A percentile compares a stretch with the other conserved stretches of the same genome.
Conservation (phyloP, 1,140 invertebrate species). For the Drosophila azteca region DNA sequence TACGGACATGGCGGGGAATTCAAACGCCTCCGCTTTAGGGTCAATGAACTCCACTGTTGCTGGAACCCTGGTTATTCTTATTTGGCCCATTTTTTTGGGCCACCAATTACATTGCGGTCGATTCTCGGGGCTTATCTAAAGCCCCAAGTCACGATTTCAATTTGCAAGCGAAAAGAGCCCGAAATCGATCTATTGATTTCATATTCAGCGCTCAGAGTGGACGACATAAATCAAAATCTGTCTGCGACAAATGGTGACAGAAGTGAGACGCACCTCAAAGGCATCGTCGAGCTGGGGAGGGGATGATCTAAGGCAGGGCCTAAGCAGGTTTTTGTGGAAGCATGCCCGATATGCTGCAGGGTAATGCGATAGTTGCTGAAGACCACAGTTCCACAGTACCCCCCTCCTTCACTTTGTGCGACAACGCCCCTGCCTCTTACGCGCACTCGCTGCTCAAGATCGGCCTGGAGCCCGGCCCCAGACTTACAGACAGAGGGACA, state of each 20-base stretch:
- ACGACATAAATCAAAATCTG: slow-evolving; percentile 79
- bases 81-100: neutral
- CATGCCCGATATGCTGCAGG: too few species aligned
- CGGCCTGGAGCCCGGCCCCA: too few species aligned
- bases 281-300: too few species aligned
- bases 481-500: neutral
- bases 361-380: too few species aligned
- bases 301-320: too few species aligned
- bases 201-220: slow-evolving; percentile 79
- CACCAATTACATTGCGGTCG: slow-evolving; percentile 60
- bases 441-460: neutral
- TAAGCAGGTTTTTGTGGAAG: neutral
- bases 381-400: too few species aligned
- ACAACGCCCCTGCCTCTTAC: slow-evolving; percentile 27
- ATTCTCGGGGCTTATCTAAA: slow-evolving; percentile 64
- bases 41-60: neutral
- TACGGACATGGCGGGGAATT: too few species aligned
- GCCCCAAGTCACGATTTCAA: slow-evolving; percentile 79
- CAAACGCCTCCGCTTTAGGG: too few species aligned
- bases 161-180: slow-evolving; percentile 67
- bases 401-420: too few species aligned
- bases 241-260: slow-evolving; percentile 55
- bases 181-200: slow-evolving; percentile 80
- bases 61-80: neutral
- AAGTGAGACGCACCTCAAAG: slow-evolving; percentile 46